These are phyloP conservation scores for Narcine bancroftii DNA, from an alignment of 2,113 vertebrate species.

Conservation along the genomic window DNA sequence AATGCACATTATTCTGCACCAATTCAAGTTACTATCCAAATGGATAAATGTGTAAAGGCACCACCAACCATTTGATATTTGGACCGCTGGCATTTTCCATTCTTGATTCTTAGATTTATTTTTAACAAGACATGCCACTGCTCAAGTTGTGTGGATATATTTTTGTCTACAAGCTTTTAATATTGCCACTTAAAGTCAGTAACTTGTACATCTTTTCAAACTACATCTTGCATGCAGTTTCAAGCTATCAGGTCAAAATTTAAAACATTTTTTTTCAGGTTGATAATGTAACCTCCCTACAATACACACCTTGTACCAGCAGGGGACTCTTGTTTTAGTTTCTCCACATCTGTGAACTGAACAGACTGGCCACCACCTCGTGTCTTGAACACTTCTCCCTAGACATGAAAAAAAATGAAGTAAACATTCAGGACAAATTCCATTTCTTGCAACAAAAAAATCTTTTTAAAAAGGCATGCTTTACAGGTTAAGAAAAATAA, in stretches of 20 bases:
- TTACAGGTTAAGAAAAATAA: not conserved
- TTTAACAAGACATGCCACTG: not conserved
- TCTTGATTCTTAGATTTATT: not conserved
- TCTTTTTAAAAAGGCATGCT: not conserved
- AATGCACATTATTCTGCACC: not conserved
- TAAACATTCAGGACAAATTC: not conserved
- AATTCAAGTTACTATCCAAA: not conserved
- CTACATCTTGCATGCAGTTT: not conserved
- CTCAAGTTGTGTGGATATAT: too few species aligned
- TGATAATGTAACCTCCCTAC: not conserved
- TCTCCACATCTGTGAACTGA: constrained; percentile 92
- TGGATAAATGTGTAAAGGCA: too few species aligned
- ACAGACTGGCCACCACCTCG: constrained; percentile 85
- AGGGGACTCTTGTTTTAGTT: constrained; percentile 74
- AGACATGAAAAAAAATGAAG: constrained; percentile 29
- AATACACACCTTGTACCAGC: constrained; percentile 52
- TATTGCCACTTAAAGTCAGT: too few species aligned
- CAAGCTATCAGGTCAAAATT: not conserved
- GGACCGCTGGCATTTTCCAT: too few species aligned
- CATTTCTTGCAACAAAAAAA: not conserved
- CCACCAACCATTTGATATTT: too few species aligned
- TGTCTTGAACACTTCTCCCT: constrained; percentile 91
- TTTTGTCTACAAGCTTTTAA: too few species aligned
- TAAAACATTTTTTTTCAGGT: not conserved
- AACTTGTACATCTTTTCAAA: too few species aligned